Percentiles rank a stretch among this genome's conserved stretches.
phyloP scores from a whole-genome alignment of 2,797 vertebrate species.

The Galago senegalensis region DNA sequence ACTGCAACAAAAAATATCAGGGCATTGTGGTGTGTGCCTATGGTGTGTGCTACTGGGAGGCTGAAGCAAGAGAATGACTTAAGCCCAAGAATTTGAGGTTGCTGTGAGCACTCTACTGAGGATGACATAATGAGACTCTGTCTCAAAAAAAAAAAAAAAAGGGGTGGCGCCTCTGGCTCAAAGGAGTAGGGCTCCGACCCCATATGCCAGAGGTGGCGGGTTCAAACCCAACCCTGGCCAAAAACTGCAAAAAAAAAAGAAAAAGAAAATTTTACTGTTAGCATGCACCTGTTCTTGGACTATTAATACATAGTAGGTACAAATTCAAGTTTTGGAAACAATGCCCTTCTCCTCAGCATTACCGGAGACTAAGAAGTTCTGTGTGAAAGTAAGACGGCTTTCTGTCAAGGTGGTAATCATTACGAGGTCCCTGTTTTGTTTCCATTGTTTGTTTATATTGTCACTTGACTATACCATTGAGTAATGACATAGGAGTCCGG shows the following conservation, averaged over 20 bases:
- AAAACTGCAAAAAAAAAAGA: no score
- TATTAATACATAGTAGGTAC: background rate
- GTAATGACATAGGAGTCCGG: background rate
- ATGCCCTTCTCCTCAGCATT: background rate
- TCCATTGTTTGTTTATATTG: background rate
- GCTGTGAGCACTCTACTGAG: background rate
- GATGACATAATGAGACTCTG: background rate
- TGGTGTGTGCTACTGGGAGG: background rate
- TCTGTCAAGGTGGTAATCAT: background rate
- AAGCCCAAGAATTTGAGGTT: background rate
- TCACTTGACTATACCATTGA: background rate
- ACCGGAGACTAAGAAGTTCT: background rate
- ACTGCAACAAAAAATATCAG: no score
- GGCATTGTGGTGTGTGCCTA: background rate
- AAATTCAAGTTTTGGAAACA: background rate
- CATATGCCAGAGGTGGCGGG: no score
- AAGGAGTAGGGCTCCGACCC: no score
- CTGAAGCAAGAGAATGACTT: background rate
- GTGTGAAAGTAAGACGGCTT: background rate
- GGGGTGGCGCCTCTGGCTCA: no score
- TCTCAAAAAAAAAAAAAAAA: background rate
- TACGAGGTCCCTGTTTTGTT: background rate
- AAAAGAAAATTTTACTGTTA: background rate
- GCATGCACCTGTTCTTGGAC: background rate
- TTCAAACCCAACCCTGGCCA: no score